Evolutionary conservation across 2,888 invertebrate species (phyloP).

Genomic region (Athrips mouffetella): DNA sequence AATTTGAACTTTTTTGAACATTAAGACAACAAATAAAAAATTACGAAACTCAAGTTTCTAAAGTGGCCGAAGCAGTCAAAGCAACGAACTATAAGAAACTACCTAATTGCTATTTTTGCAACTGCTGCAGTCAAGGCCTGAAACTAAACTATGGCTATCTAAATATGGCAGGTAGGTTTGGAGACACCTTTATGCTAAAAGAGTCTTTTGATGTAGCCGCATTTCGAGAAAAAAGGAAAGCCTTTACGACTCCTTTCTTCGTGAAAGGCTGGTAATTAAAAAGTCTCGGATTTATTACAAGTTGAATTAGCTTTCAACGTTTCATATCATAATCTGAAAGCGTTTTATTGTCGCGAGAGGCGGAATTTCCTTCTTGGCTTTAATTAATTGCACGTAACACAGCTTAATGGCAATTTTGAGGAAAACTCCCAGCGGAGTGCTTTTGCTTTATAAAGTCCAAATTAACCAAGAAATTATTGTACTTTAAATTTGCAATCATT

Average conservation of each 20-base stretch:
- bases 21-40: too few species aligned
- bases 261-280: conserved; percentile 60
- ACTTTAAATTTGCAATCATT: neutral
- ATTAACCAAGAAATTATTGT: conserved; percentile 30
- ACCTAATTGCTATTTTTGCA: too few species aligned
- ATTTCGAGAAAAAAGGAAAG: conserved; percentile 51
- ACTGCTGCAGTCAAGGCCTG: too few species aligned
- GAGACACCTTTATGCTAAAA: too few species aligned
- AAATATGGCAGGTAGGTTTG: too few species aligned
- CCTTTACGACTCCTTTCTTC: conserved; percentile 50
- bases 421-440: conserved; percentile 41
- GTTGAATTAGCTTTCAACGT: conserved; percentile 67
- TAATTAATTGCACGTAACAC: conserved; percentile 65
- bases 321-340: conserved; percentile 69
- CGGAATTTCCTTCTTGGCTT: conserved; percentile 27
- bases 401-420: conserved; percentile 48
- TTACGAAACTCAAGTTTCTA: too few species aligned
- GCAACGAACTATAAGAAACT: too few species aligned
- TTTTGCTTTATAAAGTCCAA: conserved; percentile 42
- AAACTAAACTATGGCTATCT: conserved; percentile 45
- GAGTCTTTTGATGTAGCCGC: conserved; percentile 50
- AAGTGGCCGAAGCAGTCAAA: too few species aligned
- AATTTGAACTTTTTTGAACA: too few species aligned
- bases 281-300: conserved; percentile 67
- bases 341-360: conserved; percentile 58